phyloP scores from a whole-genome alignment of 1,140 invertebrate genomes.

The Mycetomoellerius zeteki region DNA sequence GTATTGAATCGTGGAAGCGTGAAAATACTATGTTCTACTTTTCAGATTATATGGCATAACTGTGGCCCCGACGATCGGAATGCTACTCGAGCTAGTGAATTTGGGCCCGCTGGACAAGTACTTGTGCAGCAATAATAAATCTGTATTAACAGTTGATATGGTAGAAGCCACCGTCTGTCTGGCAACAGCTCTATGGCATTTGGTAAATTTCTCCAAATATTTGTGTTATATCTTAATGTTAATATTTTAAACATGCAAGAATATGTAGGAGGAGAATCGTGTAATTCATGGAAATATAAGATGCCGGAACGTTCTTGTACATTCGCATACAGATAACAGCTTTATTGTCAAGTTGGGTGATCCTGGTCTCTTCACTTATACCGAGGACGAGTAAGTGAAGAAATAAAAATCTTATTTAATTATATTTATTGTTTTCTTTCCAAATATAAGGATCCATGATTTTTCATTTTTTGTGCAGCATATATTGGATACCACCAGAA shows the following conservation, averaged over 20 bases:
- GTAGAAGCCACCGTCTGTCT: conserved; percentile 92
- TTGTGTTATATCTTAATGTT: conserved; percentile 11
- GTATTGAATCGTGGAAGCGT: not conserved
- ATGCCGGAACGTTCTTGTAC: conserved; percentile 93
- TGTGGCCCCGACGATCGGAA: conserved; percentile 91
- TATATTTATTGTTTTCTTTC: not conserved
- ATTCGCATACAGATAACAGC: conserved; percentile 89
- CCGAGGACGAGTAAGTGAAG: conserved; percentile 89
- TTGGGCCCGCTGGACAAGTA: conserved; percentile 93
- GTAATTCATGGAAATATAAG: conserved; percentile 95
- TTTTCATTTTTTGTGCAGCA: conserved; percentile 86
- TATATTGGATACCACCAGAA: conserved; percentile 95
- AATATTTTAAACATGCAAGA: conserved; percentile 4
- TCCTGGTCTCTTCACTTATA: conserved; percentile 89
- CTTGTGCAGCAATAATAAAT: conserved; percentile 86
- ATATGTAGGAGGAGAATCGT: conserved; percentile 90
- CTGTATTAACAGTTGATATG: conserved; percentile 90
- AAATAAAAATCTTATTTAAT: conserved; percentile 10
- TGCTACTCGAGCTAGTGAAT: conserved; percentile 93
- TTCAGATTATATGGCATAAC: conserved; percentile 91
- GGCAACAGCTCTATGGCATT: conserved; percentile 93
- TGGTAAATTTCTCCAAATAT: conserved; percentile 86
- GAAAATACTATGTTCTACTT: conserved; percentile 24
- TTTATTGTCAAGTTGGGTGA: conserved; percentile 94
- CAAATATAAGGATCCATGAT: not conserved